These are phyloP conservation scores for Kobus ellipsiprymnus DNA, from an alignment of 2,113 vertebrate genomes.

Conservation along the genomic window DNA sequence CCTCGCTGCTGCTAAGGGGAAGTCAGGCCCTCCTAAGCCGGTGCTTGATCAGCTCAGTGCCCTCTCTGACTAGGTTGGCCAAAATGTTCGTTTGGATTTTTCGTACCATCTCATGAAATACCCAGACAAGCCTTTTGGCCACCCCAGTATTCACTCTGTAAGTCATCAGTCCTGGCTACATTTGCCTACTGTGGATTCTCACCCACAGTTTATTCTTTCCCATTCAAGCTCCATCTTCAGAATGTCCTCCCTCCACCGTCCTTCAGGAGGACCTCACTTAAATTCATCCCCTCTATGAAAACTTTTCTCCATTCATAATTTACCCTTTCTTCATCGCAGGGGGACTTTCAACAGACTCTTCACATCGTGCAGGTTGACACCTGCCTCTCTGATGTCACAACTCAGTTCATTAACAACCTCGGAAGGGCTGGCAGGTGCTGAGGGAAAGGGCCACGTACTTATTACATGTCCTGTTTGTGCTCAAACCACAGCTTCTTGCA, in stretches of 20 bases:
- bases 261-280: not conserved
- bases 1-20: not conserved
- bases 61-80: not conserved
- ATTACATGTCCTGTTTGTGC: not conserved
- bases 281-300: not conserved
- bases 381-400: not conserved
- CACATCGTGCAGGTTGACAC: not conserved
- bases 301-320: not conserved
- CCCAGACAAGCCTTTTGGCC: not conserved
- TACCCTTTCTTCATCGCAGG: not conserved
- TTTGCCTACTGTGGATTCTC: not conserved
- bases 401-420: not conserved
- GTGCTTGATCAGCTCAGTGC: not conserved
- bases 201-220: not conserved
- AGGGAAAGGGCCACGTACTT: not conserved
- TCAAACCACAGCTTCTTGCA: not conserved
- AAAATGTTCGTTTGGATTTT: not conserved
- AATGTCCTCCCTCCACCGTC: not conserved
- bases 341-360: not conserved
- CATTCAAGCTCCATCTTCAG: not conserved
- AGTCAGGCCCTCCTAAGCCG: not conserved
- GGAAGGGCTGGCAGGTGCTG: not conserved
- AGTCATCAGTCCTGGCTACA: not conserved
- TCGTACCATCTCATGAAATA: not conserved
- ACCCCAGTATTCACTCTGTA: not conserved